Percentiles rank a stretch among this genome's conserved stretches.
These are phyloP conservation scores for Peromyscus nudipes DNA, from an alignment of 2,797 vertebrate genomes.

Conservation along the genomic window DNA sequence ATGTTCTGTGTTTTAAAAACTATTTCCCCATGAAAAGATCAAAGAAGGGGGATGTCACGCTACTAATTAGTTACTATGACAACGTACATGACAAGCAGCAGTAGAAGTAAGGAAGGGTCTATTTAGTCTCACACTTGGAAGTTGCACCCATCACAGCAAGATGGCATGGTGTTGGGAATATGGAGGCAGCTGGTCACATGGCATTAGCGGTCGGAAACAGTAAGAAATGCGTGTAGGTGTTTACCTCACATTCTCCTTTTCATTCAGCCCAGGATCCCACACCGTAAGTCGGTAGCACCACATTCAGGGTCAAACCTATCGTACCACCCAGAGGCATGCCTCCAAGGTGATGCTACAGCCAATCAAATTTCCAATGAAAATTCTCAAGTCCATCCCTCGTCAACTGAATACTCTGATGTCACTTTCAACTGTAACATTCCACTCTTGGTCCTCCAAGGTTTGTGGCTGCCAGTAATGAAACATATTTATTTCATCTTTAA, in stretches of 20 bases:
- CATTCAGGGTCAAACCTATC: neutral
- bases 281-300: neutral
- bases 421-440: neutral
- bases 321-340: neutral
- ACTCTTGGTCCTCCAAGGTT: neutral
- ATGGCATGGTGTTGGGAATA: neutral
- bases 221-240: neutral
- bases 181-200: neutral
- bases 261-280: neutral
- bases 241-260: neutral
- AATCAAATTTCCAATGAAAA: neutral
- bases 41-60: neutral
- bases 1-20: neutral
- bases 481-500: neutral
- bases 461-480: neutral
- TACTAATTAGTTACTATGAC: neutral
- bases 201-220: neutral
- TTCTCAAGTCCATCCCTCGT: no score
- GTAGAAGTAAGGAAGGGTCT: neutral
- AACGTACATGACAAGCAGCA: neutral
- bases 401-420: neutral
- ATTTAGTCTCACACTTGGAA: neutral
- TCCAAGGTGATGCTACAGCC: neutral
- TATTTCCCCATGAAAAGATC: neutral
- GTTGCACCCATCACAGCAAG: neutral